Evolutionary conservation across 1,140 invertebrate species (phyloP).

Genomic region (Rhopalosiphum maidis): DNA sequence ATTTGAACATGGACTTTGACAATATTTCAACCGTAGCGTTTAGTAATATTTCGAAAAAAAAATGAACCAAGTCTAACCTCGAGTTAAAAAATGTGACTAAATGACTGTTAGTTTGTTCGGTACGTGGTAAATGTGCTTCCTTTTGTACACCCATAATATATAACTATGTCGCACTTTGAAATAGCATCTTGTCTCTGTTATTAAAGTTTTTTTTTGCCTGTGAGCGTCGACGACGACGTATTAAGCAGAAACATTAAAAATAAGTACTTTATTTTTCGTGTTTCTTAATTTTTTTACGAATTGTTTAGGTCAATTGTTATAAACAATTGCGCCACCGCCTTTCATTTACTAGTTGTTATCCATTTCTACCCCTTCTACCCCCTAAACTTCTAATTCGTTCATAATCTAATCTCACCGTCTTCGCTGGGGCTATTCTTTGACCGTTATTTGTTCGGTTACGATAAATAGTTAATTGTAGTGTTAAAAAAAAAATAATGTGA

Average conservation of each 20-base stretch:
- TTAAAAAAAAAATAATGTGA: too few species aligned
- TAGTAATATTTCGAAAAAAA: background rate
- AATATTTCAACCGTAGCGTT: background rate
- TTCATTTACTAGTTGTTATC: too few species aligned
- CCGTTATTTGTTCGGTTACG: too few species aligned
- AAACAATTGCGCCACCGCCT: too few species aligned
- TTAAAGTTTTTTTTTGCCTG: background rate
- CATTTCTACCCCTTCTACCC: too few species aligned
- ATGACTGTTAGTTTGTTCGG: background rate
- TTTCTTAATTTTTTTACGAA: background rate
- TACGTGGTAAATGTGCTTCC: background rate
- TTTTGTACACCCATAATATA: background rate
- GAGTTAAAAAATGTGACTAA: background rate
- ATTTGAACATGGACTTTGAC: background rate
- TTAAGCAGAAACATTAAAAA: background rate
- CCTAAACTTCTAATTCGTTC: too few species aligned
- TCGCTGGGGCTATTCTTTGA: too few species aligned
- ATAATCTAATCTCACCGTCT: too few species aligned
- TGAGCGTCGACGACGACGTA: background rate
- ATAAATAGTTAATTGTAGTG: too few species aligned
- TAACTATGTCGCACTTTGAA: background rate
- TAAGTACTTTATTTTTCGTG: background rate
- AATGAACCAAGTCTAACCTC: background rate
- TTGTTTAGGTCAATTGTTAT: too few species aligned
- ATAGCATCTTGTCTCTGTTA: background rate